phyloP scores from a whole-genome alignment of 2,888 invertebrate species.

The Cordilura impudica region DNA sequence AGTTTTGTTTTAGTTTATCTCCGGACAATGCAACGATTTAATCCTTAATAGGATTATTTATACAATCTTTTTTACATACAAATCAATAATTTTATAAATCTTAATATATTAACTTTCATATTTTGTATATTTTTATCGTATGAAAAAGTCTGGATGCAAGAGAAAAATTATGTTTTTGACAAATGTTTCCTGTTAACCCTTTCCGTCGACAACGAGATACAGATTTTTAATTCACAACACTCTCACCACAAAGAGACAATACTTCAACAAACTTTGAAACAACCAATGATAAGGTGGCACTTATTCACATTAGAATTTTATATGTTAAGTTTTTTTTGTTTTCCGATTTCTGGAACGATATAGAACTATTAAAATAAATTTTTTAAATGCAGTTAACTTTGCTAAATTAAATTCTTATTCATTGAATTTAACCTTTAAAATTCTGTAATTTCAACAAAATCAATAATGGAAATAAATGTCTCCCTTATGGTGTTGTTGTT shows the following conservation, averaged over 20 bases:
- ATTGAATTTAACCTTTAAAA: no score
- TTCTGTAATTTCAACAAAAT: no score
- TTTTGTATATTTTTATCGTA: not conserved
- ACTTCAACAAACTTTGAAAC: not conserved
- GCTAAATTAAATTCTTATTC: no score
- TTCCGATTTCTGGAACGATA: no score
- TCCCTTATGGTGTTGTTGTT: not conserved
- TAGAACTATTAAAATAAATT: no score
- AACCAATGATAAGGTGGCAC: not conserved
- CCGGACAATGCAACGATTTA: not conserved
- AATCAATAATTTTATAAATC: slow-evolving; percentile 58
- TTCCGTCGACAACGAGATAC: slow-evolving; percentile 17
- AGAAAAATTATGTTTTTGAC: slow-evolving; percentile 32
- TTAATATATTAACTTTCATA: slow-evolving; percentile 37
- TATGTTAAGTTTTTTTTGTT: no score
- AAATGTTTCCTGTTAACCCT: slow-evolving; percentile 61
- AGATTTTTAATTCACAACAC: not conserved
- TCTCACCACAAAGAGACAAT: not conserved
- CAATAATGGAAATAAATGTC: no score
- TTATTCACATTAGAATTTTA: no score
- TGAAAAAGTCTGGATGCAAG: not conserved
- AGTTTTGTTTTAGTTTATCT: no score
- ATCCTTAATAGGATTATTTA: not conserved
- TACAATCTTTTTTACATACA: not conserved
- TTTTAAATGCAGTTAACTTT: no score